Percentiles rank a stretch among this genome's conserved stretches.
phyloP scores from a whole-genome alignment of 2,797 vertebrate species.

The Ataeniobius toweri region DNA sequence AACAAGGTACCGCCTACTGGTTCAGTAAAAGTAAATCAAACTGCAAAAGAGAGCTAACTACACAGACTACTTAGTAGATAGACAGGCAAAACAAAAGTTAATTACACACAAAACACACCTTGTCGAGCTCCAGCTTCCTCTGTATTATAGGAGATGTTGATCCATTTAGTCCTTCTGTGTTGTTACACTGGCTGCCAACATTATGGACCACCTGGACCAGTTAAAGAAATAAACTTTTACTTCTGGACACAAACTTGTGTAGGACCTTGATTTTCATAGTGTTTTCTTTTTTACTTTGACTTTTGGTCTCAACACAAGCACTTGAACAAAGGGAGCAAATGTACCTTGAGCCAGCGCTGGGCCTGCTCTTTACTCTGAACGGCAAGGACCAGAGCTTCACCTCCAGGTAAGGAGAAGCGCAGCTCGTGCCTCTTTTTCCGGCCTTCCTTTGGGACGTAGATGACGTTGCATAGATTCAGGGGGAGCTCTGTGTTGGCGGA shows the following conservation, averaged over 20 bases:
- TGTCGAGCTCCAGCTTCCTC: conserved; percentile 91
- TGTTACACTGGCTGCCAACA: conserved; percentile 79
- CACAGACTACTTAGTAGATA: conserved; percentile 11
- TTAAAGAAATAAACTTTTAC: conserved; percentile 14
- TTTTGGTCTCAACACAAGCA: not conserved
- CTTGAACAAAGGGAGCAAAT: not conserved
- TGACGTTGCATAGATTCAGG: conserved; percentile 86
- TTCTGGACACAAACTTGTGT: conserved; percentile 4
- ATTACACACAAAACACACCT: conserved; percentile 77
- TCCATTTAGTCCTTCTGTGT: conserved; percentile 73
- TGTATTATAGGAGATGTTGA: conserved; percentile 88
- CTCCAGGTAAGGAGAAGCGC: conserved; percentile 89
- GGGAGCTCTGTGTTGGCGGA: conserved; percentile 88
- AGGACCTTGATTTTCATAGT: not conserved
- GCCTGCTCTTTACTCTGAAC: conserved; percentile 98
- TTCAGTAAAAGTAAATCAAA: conserved; percentile 3
- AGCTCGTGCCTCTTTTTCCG: conserved; percentile 95
- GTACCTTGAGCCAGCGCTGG: conserved; percentile 96
- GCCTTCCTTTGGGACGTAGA: conserved; percentile 94
- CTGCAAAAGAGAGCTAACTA: not conserved
- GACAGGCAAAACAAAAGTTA: not conserved
- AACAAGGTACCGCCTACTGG: not conserved
- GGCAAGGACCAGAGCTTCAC: conserved; percentile 91
- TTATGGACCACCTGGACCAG: conserved; percentile 89
- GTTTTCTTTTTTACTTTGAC: not conserved